phyloP scores from a whole-genome alignment of 2,888 invertebrate species.

The Melipona bicolor region DNA sequence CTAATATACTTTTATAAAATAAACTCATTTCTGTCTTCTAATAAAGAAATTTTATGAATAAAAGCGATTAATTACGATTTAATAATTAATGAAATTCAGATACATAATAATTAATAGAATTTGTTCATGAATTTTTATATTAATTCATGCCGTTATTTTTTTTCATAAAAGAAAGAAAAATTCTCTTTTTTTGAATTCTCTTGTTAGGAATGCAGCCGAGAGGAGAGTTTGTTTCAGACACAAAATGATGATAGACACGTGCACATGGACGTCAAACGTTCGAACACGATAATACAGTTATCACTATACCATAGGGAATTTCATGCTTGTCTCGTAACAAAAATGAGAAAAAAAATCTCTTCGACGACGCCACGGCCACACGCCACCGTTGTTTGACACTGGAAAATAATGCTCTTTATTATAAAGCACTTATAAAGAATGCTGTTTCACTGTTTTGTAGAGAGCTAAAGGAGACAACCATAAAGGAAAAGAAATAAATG shows the following conservation, averaged over 20 bases:
- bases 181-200: neutral
- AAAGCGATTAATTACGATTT: neutral
- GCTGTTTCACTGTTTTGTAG: neutral
- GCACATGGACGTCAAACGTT: constrained; percentile 60
- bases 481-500: neutral
- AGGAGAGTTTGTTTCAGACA: constrained; percentile 47
- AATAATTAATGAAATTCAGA: too few species aligned
- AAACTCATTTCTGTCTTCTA: accelerated
- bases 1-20: neutral
- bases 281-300: constrained; percentile 56
- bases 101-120: neutral
- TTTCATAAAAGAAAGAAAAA: neutral
- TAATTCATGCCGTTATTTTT: neutral
- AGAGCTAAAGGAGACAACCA: too few species aligned
- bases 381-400: constrained; percentile 20
- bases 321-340: constrained; percentile 52
- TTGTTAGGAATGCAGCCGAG: constrained; percentile 35
- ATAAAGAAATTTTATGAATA: neutral
- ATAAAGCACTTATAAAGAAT: neutral
- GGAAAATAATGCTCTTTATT: constrained; percentile 27
- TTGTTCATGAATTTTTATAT: neutral
- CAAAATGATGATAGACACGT: constrained; percentile 54
- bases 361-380: constrained; percentile 20
- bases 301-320: constrained; percentile 56
- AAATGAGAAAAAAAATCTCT: constrained; percentile 38